These are phyloP conservation scores for Laothoe populi DNA, from an alignment of 2,888 invertebrate species.

Conservation along the genomic window DNA sequence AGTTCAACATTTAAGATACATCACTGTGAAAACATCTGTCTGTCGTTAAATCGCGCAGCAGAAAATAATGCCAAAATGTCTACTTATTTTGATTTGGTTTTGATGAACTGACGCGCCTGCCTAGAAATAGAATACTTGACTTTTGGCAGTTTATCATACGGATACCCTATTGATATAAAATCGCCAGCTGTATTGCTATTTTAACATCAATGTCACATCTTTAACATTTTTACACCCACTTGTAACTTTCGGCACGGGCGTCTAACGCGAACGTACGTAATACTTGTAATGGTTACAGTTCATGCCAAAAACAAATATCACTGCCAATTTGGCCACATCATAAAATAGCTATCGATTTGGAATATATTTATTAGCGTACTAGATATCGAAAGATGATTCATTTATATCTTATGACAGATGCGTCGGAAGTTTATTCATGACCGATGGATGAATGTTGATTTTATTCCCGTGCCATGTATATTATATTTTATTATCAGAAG, in stretches of 20 bases:
- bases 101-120: slow-evolving; percentile 11
- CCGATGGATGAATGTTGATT: not conserved
- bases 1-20: not conserved
- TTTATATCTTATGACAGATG: slow-evolving; percentile 4
- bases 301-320: slow-evolving; percentile 42
- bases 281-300: slow-evolving; percentile 36
- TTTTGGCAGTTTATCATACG: slow-evolving; percentile 38
- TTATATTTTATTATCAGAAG: not conserved
- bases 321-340: slow-evolving; percentile 32
- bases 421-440: not conserved
- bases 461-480: not conserved
- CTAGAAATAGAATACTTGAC: slow-evolving; percentile 22
- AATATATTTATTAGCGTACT: slow-evolving; percentile 23
- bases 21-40: not conserved
- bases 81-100: not conserved
- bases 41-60: no score
- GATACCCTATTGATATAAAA: slow-evolving; percentile 56
- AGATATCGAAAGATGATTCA: slow-evolving; percentile 4
- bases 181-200: slow-evolving; percentile 69
- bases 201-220: slow-evolving; percentile 66
- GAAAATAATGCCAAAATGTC: not conserved
- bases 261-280: slow-evolving; percentile 37
- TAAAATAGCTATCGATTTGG: slow-evolving; percentile 30
- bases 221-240: slow-evolving; percentile 60
- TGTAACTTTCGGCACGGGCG: slow-evolving; percentile 51